These are phyloP conservation scores for Ovis canadensis DNA, from an alignment of 2,113 vertebrate species.

Conservation along the genomic window DNA sequence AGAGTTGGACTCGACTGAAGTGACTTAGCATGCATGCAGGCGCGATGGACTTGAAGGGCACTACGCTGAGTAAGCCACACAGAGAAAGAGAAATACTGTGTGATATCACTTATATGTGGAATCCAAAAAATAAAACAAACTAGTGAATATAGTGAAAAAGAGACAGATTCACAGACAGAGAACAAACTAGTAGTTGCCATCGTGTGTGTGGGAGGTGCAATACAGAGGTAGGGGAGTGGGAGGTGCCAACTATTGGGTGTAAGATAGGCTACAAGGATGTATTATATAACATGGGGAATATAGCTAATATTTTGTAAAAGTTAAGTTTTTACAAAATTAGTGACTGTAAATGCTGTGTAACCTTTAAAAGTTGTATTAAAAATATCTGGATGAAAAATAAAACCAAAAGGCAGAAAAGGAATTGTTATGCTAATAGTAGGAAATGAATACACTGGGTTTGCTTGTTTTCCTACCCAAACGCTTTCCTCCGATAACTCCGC, in stretches of 20 bases:
- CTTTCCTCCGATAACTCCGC: neutral
- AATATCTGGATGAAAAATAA: neutral
- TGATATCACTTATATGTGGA: neutral
- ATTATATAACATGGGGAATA: neutral
- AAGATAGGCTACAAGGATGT: neutral
- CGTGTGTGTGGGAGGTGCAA: neutral
- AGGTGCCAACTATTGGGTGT: neutral
- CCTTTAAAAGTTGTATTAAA: neutral
- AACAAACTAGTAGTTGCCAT: too few species aligned
- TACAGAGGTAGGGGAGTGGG: neutral
- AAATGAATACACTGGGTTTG: neutral
- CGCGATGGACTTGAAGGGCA: neutral
- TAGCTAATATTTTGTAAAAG: neutral
- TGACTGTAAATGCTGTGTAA: neutral
- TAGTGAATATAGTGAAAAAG: neutral
- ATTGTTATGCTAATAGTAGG: too few species aligned
- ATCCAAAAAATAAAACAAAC: neutral
- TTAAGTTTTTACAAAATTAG: neutral
- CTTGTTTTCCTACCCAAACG: neutral
- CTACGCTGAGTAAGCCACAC: neutral
- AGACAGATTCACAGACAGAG: neutral
- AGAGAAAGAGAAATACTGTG: neutral
- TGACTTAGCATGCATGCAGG: neutral
- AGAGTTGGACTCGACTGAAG: neutral
- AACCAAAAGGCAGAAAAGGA: neutral